Evolutionary conservation across 1,140 invertebrate species (phyloP).

Genomic region (Mactra quadrangularis): DNA sequence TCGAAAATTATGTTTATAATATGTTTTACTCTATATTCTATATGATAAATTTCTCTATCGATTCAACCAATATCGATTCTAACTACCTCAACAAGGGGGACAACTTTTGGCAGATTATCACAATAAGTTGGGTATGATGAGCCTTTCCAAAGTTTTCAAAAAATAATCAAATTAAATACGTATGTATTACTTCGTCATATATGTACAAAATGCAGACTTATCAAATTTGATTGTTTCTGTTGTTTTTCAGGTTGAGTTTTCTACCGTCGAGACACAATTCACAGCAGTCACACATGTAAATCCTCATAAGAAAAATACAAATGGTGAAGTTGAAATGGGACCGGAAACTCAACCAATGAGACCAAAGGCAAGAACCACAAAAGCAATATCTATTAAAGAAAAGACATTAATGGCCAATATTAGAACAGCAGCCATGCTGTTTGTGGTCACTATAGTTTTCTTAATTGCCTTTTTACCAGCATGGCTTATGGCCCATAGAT

Average conservation of each 20-base stretch:
- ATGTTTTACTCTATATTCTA: too few species aligned
- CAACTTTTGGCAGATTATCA: too few species aligned
- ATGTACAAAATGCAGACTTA: too few species aligned
- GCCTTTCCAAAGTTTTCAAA: too few species aligned
- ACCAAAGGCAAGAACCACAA: constrained; percentile 3
- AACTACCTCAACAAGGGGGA: too few species aligned
- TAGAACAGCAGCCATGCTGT: constrained; percentile 79
- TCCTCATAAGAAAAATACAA: constrained; percentile 29
- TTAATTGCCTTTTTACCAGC: constrained; percentile 78
- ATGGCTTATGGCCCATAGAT: constrained; percentile 72
- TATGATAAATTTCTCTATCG: too few species aligned
- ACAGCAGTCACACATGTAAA: constrained; percentile 53
- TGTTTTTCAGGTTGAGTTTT: constrained; percentile 44
- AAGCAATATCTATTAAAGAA: constrained; percentile 60
- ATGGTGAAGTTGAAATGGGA: constrained; percentile 12
- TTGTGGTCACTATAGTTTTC: constrained; percentile 79
- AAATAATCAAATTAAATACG: too few species aligned
- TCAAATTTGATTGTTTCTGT: too few species aligned
- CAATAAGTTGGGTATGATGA: too few species aligned
- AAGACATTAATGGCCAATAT: constrained; percentile 77
- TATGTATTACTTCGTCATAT: too few species aligned
- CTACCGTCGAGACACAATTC: constrained; percentile 46
- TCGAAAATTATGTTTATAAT: too few species aligned
- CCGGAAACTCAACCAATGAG: constrained; percentile 40
- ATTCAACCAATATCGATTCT: too few species aligned